Base-by-base conservation (phyloP, 2,888 invertebrate genomes). In the Lasioglossum malachurum region DNA sequence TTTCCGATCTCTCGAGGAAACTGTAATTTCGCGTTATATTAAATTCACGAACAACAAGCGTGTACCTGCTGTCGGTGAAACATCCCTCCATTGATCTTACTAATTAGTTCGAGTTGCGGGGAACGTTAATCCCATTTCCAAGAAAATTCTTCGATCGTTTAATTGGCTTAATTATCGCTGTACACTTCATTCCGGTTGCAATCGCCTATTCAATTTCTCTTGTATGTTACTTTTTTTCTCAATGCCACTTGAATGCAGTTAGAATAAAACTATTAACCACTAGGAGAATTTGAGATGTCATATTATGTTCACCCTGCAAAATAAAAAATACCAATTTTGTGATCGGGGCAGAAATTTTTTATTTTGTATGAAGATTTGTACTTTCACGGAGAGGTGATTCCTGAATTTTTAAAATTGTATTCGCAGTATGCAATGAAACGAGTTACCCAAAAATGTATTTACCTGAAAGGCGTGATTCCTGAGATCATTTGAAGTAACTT, bases 11-110 rank as follows among this genome's bases (percentile, higher is more conserved):
- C 73, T 41, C 74, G 38, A 41, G 75, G 72, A n/a, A 69, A 77
- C 67, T 80, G 79, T 77, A 83, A 84, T 84, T 82, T 77, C 79
- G 72, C 38, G 69, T 80, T 46, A 76, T 80, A 79, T 81, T 67
- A 77, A 85, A 76, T 74, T 80, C 69, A 49, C 35, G 69, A 38
- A 49, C 41, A 71, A 35, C 81, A 31, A 23, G 12, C 16, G 12
- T 31, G 16, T 31, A 72, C 0, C 44, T 19, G 12, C 49, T 4
- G n/a, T 23, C 69, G 69, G 4, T 4, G 69, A 12, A 71, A 38
- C 14, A 38, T n/a, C 41, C 69, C 3, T 4, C 4, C 41, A 12
- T 38, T 38, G 69, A 71, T 71, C 67, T 38, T 23, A 10, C 31
- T 67, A 35, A 67, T 67, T 67, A 35, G 35, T 35, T 67, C 35